Evolutionary conservation across 2,888 invertebrate species (phyloP).

Genomic region (Parnassius mnemosyne): DNA sequence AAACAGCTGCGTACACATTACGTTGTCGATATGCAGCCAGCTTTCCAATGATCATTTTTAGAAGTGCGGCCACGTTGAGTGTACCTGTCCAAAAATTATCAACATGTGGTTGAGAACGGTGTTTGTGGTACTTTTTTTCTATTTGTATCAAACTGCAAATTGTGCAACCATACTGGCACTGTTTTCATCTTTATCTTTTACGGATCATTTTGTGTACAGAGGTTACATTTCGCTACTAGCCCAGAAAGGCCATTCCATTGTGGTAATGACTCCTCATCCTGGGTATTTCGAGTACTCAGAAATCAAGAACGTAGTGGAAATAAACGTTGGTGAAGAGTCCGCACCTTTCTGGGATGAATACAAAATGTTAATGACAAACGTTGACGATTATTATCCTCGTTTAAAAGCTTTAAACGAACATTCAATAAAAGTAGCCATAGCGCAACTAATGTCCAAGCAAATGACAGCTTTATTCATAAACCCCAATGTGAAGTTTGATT

Average conservation of each 20-base stretch:
- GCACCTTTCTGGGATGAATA: slow-evolving; percentile 62
- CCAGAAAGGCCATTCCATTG: slow-evolving; percentile 58
- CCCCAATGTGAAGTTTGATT: slow-evolving; percentile 74
- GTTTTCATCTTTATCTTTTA: slow-evolving; percentile 64
- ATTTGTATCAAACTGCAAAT: slow-evolving; percentile 37
- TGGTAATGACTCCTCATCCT: slow-evolving; percentile 71
- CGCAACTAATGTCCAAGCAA: slow-evolving; percentile 64
- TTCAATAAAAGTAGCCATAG: slow-evolving; percentile 57
- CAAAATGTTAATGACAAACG: slow-evolving; percentile 53
- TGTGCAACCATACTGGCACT: slow-evolving; percentile 61
- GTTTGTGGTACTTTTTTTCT: slow-evolving; percentile 33
- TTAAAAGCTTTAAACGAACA: slow-evolving; percentile 56
- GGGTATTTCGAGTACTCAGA: slow-evolving; percentile 62
- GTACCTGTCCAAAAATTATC: slow-evolving; percentile 7
- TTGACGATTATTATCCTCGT: slow-evolving; percentile 59
- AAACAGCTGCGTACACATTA: slow-evolving; percentile 16
- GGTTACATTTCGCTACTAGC: slow-evolving; percentile 61
- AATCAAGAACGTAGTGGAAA: slow-evolving; percentile 56
- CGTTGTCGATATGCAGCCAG: slow-evolving; percentile 2
- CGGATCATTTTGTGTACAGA: slow-evolving; percentile 67
- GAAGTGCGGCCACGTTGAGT: slow-evolving; percentile 15
- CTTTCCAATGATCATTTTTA: background rate
- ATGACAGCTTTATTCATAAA: slow-evolving; percentile 64
- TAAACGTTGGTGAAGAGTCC: slow-evolving; percentile 64
- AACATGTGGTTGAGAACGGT: slow-evolving; percentile 42